Conservation (phyloP, 2,888 invertebrate species). For the Drosophila longiperda region DNA sequence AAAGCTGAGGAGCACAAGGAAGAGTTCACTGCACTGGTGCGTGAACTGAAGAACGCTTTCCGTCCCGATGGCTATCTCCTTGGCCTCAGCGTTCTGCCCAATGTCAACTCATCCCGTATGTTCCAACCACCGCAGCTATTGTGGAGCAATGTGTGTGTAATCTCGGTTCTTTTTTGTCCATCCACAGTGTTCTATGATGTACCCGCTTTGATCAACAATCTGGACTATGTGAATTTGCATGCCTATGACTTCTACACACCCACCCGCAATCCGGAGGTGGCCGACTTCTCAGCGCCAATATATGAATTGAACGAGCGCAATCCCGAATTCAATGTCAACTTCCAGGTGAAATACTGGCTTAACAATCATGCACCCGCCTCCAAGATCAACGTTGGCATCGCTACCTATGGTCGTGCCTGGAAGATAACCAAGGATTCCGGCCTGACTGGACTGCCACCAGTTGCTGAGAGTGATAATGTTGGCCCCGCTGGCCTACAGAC, state of each 20-base stretch:
- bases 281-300: constrained; percentile 91
- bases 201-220: constrained; percentile 89
- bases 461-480: constrained; percentile 88
- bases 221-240: constrained; percentile 92
- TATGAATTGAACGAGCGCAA: constrained; percentile 91
- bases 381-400: constrained; percentile 90
- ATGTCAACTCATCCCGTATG: constrained; percentile 91
- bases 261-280: constrained; percentile 90
- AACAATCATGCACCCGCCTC: constrained; percentile 87
- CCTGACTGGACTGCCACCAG: constrained; percentile 91
- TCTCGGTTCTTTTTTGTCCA: constrained; percentile 53
- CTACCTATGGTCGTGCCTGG: constrained; percentile 92
- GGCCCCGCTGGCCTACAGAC: constrained; percentile 91
- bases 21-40: constrained; percentile 91
- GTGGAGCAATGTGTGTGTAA: neutral
- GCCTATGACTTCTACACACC: constrained; percentile 93
- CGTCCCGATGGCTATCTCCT: constrained; percentile 89
- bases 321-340: constrained; percentile 89
- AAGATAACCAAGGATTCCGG: constrained; percentile 90
- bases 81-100: constrained; percentile 90
- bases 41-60: constrained; percentile 90
- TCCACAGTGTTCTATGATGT: constrained; percentile 91
- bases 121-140: constrained; percentile 2
- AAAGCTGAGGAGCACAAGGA: constrained; percentile 93
- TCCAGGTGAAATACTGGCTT: constrained; percentile 88